Base-by-base conservation (phyloP, 1,140 invertebrate genomes). In the Aphidius ervi region DNA sequence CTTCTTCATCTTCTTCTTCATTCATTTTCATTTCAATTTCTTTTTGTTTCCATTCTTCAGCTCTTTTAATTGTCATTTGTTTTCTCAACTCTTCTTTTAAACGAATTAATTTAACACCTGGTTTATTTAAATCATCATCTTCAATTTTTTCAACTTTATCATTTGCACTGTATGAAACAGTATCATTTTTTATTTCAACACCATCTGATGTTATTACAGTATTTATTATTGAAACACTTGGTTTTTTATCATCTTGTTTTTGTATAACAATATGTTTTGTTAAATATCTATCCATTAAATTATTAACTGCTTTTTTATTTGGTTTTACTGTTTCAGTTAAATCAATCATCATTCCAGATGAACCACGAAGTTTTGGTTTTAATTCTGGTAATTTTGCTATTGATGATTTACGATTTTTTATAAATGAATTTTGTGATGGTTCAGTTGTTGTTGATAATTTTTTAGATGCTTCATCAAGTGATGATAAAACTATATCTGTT, bases 21-120 rank as follows among this genome's bases (percentile, higher is more conserved):
- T 82, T 76, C 67, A 37, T 46, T 43, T 39, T 64, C 62, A 9
- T 63, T 59, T 39, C 68, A 61, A 1, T 68, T 66, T 39, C 65
- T 60, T 83, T 83, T 65, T 86, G 82, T 63, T 84, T 81, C 85
- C 87, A 87, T 69, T 88, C 82, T 58, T 86, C 74, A 31, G 81
- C 80, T 52, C 86, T 76, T 64, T 84, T 83, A 46, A 80, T 74
- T 2, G 80, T 79, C 67, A 91, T 90, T 77, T 85, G 75, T 16
- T 82, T 74, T 68, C 86, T 82, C 7, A 91, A 74, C 65, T 83
- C 81, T 63, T 85, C 82, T 71, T 83, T 85, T 45, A 90, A 74
- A 63, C 82, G 82, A 45, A 80, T 68, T 54, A 86, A 76, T 69
- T 82, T 84, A 31, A 80, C 81, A 2, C 88, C 87, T 46, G 88